Evolutionary conservation across 2,113 vertebrate species (phyloP).

Genomic region (Melanotaenia duboulayi): DNA sequence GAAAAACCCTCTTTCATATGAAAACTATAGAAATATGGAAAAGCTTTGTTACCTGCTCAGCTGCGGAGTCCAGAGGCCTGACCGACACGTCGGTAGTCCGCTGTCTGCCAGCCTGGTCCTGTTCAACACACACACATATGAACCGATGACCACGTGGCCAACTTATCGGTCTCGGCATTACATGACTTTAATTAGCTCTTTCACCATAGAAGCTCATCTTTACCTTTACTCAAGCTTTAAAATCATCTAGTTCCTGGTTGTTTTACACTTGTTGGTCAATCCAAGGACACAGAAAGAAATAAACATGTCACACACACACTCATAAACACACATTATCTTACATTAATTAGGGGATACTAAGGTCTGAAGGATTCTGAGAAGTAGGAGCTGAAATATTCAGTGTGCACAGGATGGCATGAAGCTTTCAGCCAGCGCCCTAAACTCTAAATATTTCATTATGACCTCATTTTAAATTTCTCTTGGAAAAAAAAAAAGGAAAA

Average conservation of each 20-base stretch:
- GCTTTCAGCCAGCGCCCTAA: constrained; percentile 60
- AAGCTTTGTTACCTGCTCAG: constrained; percentile 73
- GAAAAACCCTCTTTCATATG: not conserved
- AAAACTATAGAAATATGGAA: not conserved
- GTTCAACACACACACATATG: constrained; percentile 33
- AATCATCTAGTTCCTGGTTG: not conserved
- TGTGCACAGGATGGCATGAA: constrained; percentile 59
- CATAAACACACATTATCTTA: constrained; percentile 1
- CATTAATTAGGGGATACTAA: constrained; percentile 41
- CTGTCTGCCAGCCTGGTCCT: constrained; percentile 66
- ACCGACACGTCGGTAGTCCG: constrained; percentile 58
- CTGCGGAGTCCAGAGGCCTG: constrained; percentile 56
- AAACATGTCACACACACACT: not conserved
- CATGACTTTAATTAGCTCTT: not conserved
- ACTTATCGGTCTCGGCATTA: not conserved
- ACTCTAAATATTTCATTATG: constrained; percentile 74
- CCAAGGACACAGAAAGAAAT: not conserved
- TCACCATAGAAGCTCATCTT: not conserved
- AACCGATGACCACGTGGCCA: not conserved
- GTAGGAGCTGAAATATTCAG: constrained; percentile 76
- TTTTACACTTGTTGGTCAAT: not conserved
- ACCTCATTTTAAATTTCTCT: constrained; percentile 58
- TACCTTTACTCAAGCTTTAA: not conserved
- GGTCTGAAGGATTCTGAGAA: constrained; percentile 44
- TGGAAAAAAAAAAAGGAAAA: not conserved